A percentile compares a stretch with the other conserved stretches of the same genome.
phyloP scores from a whole-genome alignment of 1,140 invertebrate genomes.

The Ladona fulva region DNA sequence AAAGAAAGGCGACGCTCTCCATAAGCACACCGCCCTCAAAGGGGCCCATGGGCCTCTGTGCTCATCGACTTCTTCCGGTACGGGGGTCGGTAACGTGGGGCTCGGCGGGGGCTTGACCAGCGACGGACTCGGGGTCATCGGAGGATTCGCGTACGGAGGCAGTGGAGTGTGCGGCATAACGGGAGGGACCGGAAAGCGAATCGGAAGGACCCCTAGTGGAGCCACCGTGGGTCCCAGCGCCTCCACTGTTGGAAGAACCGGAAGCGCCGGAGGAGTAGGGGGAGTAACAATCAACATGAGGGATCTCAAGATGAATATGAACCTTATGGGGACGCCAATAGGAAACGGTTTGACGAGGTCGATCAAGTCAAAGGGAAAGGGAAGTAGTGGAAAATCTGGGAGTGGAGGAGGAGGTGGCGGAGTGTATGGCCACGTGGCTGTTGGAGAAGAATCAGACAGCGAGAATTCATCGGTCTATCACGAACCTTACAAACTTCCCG shows the following conservation, averaged over 20 bases:
- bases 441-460: conserved; percentile 44
- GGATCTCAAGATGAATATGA: conserved; percentile 46
- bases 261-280: conserved; percentile 2
- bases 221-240: conserved; percentile 34
- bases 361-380: conserved; percentile 28
- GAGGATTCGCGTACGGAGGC: not conserved
- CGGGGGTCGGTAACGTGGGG: not conserved
- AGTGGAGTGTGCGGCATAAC: not conserved
- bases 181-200: not conserved
- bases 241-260: not conserved
- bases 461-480: conserved; percentile 50
- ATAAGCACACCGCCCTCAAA: conserved; percentile 48
- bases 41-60: conserved; percentile 23
- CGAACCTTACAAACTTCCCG: conserved; percentile 49
- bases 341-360: conserved; percentile 38
- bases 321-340: conserved; percentile 38
- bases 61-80: not conserved
- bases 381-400: conserved; percentile 16
- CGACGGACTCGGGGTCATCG: not conserved
- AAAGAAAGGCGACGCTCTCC: conserved; percentile 53
- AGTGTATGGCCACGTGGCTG: conserved; percentile 28
- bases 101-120: not conserved
- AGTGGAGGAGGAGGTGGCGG: conserved; percentile 3
- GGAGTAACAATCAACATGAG: conserved; percentile 56
- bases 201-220: conserved; percentile 33